phyloP scores from a whole-genome alignment of 37 sponge, comb jelly and placozoan species.

The Cladorhizidae sp. region DNA sequence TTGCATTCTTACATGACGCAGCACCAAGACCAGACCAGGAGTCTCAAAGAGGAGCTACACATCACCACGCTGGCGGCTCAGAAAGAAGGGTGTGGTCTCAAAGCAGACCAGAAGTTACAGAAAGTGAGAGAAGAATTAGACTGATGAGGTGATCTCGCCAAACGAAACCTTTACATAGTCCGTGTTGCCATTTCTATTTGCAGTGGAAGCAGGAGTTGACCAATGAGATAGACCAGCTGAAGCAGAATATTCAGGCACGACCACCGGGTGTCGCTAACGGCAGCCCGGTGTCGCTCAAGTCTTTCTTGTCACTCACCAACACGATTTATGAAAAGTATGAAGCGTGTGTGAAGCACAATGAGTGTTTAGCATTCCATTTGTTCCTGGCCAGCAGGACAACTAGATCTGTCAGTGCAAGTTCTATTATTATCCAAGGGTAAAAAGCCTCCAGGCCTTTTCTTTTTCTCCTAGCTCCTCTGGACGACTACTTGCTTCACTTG shows the following conservation, averaged over 20 bases:
- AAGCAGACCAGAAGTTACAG: not conserved
- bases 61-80: not conserved
- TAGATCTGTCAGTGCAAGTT: too few species aligned
- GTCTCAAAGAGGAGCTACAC: conserved; percentile 1
- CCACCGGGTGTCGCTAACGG: not conserved
- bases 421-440: too few species aligned
- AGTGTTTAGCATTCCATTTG: too few species aligned
- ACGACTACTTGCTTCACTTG: too few species aligned
- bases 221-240: not conserved
- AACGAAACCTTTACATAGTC: not conserved
- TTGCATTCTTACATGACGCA: not conserved
- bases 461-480: too few species aligned
- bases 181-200: not conserved
- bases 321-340: not conserved
- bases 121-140: not conserved
- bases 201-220: not conserved
- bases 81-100: not conserved
- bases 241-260: not conserved
- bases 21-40: not conserved
- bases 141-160: not conserved
- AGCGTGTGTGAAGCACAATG: too few species aligned
- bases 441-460: too few species aligned
- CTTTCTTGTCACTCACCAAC: not conserved
- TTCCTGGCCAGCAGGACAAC: too few species aligned
- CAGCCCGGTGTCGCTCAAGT: too few species aligned